Percentiles rank a stretch among this genome's conserved stretches.
These are phyloP conservation scores for Stegastes partitus DNA, from an alignment of 2,113 vertebrate species.

Conservation along the genomic window DNA sequence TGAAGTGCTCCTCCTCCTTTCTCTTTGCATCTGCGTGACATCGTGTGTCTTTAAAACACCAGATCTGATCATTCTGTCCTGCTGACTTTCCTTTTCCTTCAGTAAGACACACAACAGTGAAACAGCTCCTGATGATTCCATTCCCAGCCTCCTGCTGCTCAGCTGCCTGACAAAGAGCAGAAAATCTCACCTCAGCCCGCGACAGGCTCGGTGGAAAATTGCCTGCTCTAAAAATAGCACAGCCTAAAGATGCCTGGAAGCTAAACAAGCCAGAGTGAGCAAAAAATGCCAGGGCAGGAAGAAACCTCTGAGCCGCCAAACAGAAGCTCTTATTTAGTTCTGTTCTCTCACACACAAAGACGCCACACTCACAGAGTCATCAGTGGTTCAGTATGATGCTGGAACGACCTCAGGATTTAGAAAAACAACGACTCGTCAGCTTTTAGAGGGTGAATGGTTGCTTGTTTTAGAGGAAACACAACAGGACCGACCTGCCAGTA, in stretches of 20 bases:
- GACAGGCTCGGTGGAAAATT: constrained; percentile 47
- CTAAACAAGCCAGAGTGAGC: constrained; percentile 51
- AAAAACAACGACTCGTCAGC: too few species aligned
- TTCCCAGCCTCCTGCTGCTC: constrained; percentile 34
- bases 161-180: constrained; percentile 43
- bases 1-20: constrained; percentile 33
- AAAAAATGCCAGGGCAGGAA: constrained; percentile 40
- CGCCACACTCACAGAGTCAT: too few species aligned
- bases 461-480: too few species aligned
- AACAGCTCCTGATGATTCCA: constrained; percentile 30
- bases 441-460: too few species aligned
- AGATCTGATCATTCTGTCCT: neutral
- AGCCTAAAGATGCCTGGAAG: constrained; percentile 57
- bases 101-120: neutral
- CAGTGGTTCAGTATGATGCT: too few species aligned
- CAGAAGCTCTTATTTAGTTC: constrained; percentile 5
- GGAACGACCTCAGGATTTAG: too few species aligned
- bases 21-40: constrained; percentile 9
- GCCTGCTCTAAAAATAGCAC: constrained; percentile 71
- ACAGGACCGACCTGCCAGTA: too few species aligned
- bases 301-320: constrained; percentile 16
- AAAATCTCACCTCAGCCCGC: constrained; percentile 32
- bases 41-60: neutral
- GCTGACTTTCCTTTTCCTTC: constrained; percentile 16
- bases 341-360: too few species aligned